Base-by-base conservation (phyloP, 1,140 invertebrate genomes). In the Orchesella cincta region DNA sequence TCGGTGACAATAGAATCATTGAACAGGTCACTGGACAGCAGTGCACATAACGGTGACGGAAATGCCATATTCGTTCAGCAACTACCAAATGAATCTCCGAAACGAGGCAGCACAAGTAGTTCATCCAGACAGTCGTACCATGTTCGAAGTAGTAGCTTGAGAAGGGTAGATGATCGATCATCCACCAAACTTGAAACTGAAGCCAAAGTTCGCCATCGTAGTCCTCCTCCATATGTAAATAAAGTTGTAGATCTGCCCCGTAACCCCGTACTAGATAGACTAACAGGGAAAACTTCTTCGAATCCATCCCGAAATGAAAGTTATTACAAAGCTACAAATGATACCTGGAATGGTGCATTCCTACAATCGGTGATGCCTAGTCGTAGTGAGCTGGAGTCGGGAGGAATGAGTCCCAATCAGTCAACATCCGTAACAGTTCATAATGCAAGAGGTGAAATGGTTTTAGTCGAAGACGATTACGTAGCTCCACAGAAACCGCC, bases 211-310 rank as follows among this genome's bases (percentile, higher is more conserved):
- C 28, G 73, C 5, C 71, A 73, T 73, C 71, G 71, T 26, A 67
- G 62, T 33, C 62, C 62, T 8, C 62, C 26, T 33, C 76, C 35
- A 46, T 67, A 67, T 31, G 16, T 18, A 2, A 35, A 51, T 23
- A 54, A 33, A 29, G 46, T 75, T 12, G 26, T 81, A 14, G 76
- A 81, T 33, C 75, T 81, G 29, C 73, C 77, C n/a, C 70, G 84
- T 51, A 93, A 93, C 86, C 93, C 94, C 54, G 93, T 95, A 36
- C 90, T 95, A 81, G 93, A 95, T 83, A 87, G 93, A 83, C 85
- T 96, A 79, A 95, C 93, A 29, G 91, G 91, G 77, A 89, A 80
- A 88, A 88, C 54, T 87, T 86, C 79, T 88, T 86, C 82, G 14
- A 81, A 83, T 80, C 83, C 86, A 77, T 81, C 93, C 62, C 86